Evolutionary conservation across 2,888 invertebrate genomes (phyloP).

Genomic region (Morpho deidamia): DNA sequence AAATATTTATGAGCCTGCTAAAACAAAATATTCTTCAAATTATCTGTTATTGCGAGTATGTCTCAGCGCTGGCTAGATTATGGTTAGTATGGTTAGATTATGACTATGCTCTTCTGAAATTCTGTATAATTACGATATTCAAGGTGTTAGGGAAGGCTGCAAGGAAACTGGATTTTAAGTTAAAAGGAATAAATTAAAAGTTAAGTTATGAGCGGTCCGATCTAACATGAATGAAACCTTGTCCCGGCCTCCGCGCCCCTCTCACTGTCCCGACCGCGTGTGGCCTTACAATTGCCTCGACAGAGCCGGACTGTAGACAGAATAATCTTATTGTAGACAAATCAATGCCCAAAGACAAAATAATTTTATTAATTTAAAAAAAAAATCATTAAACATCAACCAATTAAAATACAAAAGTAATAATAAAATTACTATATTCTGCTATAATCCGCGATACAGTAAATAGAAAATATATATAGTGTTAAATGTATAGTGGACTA

Average conservation of each 20-base stretch:
- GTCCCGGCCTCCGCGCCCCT: slow-evolving; percentile 31
- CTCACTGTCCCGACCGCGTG: slow-evolving; percentile 55
- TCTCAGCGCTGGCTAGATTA: slow-evolving; percentile 17
- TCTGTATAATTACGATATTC: slow-evolving; percentile 50
- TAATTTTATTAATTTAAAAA: too few relatives aligned
- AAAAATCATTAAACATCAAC: too few relatives aligned
- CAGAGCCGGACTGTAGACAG: slow-evolving; percentile 48
- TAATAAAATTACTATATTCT: too few relatives aligned
- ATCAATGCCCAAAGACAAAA: too few relatives aligned
- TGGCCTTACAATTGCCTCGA: slow-evolving; percentile 58
- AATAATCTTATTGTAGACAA: not conserved
- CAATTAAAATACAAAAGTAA: too few relatives aligned
- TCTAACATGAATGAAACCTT: slow-evolving; percentile 77
- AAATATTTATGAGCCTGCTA: not conserved
- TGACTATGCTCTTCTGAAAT: slow-evolving; percentile 39
- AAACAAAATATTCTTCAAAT: not conserved
- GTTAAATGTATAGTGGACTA: too few relatives aligned
- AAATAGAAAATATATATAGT: too few relatives aligned
- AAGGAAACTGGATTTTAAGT: slow-evolving; percentile 55
- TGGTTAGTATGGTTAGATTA: slow-evolving; percentile 37
- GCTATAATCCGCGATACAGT: too few relatives aligned
- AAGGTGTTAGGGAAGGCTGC: slow-evolving; percentile 51
- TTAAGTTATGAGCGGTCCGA: slow-evolving; percentile 75
- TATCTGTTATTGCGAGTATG: slow-evolving; percentile 12
- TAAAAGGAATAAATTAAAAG: slow-evolving; percentile 73